Conservation (phyloP, 2,797 vertebrate species). For the Mycteria americana region DNA sequence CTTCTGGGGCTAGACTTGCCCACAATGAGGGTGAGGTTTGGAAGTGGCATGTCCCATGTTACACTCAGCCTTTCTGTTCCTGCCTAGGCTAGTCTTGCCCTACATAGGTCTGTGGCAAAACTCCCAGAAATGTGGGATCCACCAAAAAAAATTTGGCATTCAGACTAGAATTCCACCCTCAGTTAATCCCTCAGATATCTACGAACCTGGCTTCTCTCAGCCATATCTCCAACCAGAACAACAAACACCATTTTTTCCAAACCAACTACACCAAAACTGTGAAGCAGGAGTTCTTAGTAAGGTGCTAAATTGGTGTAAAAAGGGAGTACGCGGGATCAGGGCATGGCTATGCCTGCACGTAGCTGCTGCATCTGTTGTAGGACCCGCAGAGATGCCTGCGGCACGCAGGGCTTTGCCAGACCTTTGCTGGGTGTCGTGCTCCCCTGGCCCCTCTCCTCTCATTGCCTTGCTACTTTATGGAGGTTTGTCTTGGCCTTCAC, state of each 20-base stretch:
- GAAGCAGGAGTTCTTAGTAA: not conserved
- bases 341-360: fast-evolving
- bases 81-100: not conserved
- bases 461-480: fast-evolving
- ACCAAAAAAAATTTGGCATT: not conserved
- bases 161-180: not conserved
- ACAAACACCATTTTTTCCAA: not conserved
- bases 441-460: too few relatives aligned
- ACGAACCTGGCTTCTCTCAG: not conserved
- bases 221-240: not conserved
- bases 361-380: not conserved
- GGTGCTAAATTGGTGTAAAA: not conserved
- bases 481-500: not conserved
- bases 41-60: not conserved
- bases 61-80: not conserved
- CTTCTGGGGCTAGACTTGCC: not conserved
- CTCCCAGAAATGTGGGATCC: not conserved
- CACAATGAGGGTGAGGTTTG: not conserved
- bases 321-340: fast-evolving
- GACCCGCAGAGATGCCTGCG: not conserved
- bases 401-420: fast-evolving
- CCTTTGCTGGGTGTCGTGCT: not conserved
- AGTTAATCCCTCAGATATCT: not conserved
- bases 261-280: not conserved
- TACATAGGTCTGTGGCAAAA: not conserved